Percentiles rank a stretch among this genome's conserved stretches.
Evolutionary conservation across 2,888 invertebrate species (phyloP).

Genomic region (Nematopogon swammerdamellus): DNA sequence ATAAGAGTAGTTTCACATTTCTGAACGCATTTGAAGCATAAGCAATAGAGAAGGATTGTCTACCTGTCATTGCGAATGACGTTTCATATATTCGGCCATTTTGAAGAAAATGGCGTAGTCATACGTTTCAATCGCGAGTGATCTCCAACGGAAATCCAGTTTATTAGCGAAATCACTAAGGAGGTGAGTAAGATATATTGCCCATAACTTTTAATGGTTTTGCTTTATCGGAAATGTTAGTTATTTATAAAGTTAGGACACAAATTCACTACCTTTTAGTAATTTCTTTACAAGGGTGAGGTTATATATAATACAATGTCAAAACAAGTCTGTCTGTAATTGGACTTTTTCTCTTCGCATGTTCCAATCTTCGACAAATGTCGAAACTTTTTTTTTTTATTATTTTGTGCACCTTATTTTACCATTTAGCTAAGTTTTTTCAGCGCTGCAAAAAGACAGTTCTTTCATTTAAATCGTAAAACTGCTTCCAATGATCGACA

Average conservation of each 20-base stretch:
- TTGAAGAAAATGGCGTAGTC: slow-evolving; percentile 6
- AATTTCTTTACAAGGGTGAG: slow-evolving; percentile 1
- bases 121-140: background rate
- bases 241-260: slow-evolving; percentile 4
- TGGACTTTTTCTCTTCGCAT: slow-evolving; percentile 1
- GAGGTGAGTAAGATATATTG: slow-evolving; percentile 6
- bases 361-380: slow-evolving; percentile 5
- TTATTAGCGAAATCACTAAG: slow-evolving; percentile 6
- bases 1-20: slow-evolving; percentile 2
- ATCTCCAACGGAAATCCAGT: slow-evolving; percentile 5
- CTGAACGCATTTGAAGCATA: slow-evolving; percentile 1
- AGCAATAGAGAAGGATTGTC: slow-evolving; percentile 3
- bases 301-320: slow-evolving; percentile 3
- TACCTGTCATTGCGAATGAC: slow-evolving; percentile 4
- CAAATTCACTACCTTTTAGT: slow-evolving; percentile 1
- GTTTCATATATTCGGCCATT: slow-evolving; percentile 6
- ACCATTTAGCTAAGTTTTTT: slow-evolving; percentile 1
- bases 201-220: slow-evolving; percentile 4
- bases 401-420: slow-evolving; percentile 1
- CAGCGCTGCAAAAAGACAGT: background rate
- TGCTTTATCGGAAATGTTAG: slow-evolving; percentile 3
- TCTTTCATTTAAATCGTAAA: slow-evolving; percentile 4
- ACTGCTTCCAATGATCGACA: slow-evolving; percentile 10
- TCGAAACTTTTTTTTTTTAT: slow-evolving; percentile 3
- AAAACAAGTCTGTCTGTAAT: slow-evolving; percentile 6